Conservation (phyloP, 2,113 vertebrate genomes). For the Procavia capensis region DNA sequence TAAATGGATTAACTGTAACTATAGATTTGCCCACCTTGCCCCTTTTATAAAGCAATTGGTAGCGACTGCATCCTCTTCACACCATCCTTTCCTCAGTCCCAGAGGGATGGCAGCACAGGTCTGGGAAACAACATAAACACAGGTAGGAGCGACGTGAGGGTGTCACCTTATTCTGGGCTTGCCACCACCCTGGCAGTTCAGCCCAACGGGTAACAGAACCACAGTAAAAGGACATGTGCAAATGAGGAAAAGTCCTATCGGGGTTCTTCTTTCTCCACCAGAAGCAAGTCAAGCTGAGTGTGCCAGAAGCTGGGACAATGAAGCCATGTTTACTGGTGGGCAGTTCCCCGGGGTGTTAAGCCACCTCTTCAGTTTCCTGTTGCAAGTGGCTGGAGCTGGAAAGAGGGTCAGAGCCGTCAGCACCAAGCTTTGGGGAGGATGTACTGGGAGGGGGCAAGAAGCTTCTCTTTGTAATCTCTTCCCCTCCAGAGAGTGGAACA, state of each 20-base stretch:
- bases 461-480: neutral
- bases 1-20: neutral
- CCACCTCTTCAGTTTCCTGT: neutral
- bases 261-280: neutral
- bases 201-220: neutral
- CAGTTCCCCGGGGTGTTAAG: fast-evolving
- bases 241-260: neutral
- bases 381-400: neutral
- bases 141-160: neutral
- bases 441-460: no score
- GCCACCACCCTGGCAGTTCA: neutral
- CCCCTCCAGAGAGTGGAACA: no score
- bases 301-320: fast-evolving
- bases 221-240: fast-evolving
- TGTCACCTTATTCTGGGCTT: no score
- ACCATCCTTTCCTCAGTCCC: neutral
- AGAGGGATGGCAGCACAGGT: fast-evolving
- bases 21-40: neutral
- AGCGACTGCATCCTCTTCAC: neutral
- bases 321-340: neutral
- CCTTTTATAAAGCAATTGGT: neutral
- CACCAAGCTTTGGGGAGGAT: neutral
- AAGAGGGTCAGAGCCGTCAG: no score
- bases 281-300: neutral
- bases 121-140: neutral